A percentile compares a stretch with the other conserved stretches of the same genome.
These are phyloP conservation scores for Cyprinodon brontotheroides DNA, from an alignment of 2,113 vertebrate genomes.

Conservation along the genomic window DNA sequence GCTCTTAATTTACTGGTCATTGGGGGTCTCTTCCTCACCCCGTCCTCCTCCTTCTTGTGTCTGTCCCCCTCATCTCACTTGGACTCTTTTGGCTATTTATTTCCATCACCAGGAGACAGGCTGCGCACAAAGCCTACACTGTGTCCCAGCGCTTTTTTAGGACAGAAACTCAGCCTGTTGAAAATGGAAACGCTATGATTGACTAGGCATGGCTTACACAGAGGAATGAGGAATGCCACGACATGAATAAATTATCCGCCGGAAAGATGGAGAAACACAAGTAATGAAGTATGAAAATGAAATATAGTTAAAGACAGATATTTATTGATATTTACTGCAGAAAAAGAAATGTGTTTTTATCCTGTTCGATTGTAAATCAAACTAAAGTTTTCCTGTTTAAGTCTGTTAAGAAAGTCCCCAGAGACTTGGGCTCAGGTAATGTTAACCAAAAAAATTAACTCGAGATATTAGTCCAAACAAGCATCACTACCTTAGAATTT, in stretches of 20 bases:
- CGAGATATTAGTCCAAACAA: too few relatives aligned
- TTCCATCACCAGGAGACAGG: slow-evolving; percentile 71
- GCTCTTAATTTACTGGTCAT: slow-evolving; percentile 75
- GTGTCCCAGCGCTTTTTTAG: slow-evolving; percentile 70
- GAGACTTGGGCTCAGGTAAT: not conserved
- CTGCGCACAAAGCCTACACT: slow-evolving; percentile 73
- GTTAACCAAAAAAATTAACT: too few relatives aligned
- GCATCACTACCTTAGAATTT: too few relatives aligned
- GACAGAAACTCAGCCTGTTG: slow-evolving; percentile 67
- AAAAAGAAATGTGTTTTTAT: not conserved
- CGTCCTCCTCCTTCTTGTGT: slow-evolving; percentile 32
- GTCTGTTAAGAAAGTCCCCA: not conserved
- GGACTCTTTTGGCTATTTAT: slow-evolving; percentile 73
- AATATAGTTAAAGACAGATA: slow-evolving; percentile 26
- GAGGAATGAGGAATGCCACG: slow-evolving; percentile 61
- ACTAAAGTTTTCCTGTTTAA: not conserved
- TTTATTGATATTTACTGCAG: not conserved
- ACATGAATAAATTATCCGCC: slow-evolving; percentile 62
- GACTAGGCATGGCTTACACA: slow-evolving; percentile 65
- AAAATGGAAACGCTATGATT: slow-evolving; percentile 74
- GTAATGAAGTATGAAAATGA: slow-evolving; percentile 63
- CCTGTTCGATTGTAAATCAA: too few relatives aligned
- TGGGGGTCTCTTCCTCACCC: slow-evolving; percentile 61
- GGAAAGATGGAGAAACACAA: slow-evolving; percentile 55
- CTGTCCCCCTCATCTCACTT: slow-evolving; percentile 53